Evolutionary conservation across 1,140 invertebrate species (phyloP).

Genomic region (Pentalonia nigronervosa): DNA sequence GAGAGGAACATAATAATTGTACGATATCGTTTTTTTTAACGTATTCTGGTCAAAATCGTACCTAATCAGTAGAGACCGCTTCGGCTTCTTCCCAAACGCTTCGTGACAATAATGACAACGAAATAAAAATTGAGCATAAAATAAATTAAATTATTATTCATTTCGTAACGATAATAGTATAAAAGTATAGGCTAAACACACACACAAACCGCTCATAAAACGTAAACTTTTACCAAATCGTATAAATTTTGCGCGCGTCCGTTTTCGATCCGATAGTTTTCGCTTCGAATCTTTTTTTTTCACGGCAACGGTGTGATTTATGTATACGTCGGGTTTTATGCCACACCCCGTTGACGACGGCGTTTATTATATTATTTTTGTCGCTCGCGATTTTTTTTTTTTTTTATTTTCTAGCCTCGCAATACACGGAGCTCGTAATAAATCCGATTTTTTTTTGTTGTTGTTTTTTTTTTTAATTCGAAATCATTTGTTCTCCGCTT

Average conservation of each 20-base stretch:
- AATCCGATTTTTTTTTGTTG: slow-evolving; percentile 20
- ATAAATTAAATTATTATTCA: slow-evolving; percentile 4
- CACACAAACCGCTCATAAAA: neutral
- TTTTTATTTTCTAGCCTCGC: neutral
- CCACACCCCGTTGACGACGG: neutral
- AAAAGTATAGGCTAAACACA: neutral
- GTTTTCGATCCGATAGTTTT: slow-evolving; percentile 24
- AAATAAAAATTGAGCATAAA: neutral
- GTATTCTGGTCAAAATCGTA: neutral
- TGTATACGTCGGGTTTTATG: neutral
- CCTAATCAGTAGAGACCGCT: too few species aligned
- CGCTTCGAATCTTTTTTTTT: neutral
- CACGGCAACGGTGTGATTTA: neutral
- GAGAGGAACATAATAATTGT: neutral
- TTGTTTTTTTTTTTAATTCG: neutral
- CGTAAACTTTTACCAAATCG: neutral
- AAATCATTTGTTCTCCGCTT: slow-evolving; percentile 14
- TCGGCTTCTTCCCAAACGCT: neutral
- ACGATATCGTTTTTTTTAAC: neutral
- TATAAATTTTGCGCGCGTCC: neutral
- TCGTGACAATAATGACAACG: neutral
- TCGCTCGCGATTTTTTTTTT: neutral
- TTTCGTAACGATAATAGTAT: neutral
- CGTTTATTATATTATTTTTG: slow-evolving; percentile 24
- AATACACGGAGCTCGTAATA: neutral